Evolutionary conservation across 2,797 vertebrate species (phyloP).

Genomic region (Rhinella marina): DNA sequence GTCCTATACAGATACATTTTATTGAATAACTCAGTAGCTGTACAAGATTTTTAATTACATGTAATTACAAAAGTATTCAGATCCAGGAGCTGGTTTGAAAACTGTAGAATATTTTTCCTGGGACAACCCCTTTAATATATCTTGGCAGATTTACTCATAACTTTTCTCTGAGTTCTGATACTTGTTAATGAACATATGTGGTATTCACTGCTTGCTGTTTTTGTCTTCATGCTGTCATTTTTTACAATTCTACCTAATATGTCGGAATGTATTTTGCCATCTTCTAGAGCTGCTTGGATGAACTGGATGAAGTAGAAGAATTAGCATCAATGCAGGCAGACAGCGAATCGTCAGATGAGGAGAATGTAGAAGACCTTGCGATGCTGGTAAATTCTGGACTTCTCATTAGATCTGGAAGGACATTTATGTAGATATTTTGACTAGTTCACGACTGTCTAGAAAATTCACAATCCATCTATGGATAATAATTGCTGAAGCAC

Average conservation of each 20-base stretch:
- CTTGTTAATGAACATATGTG: neutral
- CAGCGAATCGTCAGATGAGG: constrained; percentile 46
- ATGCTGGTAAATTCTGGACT: constrained; percentile 4
- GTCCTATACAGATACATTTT: no score
- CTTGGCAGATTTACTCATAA: neutral
- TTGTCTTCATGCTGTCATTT: neutral
- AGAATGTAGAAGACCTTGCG: constrained; percentile 14
- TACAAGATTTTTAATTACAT: no score
- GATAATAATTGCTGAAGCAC: neutral
- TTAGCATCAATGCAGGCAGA: constrained; percentile 2
- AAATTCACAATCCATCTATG: neutral
- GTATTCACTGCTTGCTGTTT: neutral
- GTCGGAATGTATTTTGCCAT: constrained; percentile 33
- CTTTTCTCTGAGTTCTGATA: neutral
- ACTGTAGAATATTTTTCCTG: no score
- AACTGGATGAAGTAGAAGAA: constrained; percentile 16
- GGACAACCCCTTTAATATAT: no score
- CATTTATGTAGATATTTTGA: neutral
- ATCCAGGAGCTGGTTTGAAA: no score
- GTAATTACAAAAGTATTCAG: no score
- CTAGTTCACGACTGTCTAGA: neutral
- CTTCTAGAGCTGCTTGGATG: constrained; percentile 49
- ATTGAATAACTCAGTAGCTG: no score
- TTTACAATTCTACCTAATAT: no score
- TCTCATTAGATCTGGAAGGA: neutral